Evolutionary conservation across 2,797 vertebrate genomes (phyloP), one percentile per base, ranked within the genome.

Genomic region (Lepilemur ruficaudatus): DNA sequence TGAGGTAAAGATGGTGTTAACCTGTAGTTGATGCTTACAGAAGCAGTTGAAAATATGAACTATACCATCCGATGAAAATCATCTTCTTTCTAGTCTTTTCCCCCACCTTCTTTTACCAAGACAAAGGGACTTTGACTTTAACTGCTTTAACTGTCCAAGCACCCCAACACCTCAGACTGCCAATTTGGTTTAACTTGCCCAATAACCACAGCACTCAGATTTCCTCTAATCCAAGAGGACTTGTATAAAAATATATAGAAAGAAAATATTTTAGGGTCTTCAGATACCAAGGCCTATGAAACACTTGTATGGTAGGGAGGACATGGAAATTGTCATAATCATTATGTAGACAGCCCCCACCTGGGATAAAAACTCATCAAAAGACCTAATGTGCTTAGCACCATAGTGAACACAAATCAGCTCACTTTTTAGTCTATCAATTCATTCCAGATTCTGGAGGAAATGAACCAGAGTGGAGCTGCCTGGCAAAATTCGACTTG

Each of bases 41-140:
- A 90, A 90, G 65, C 82, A 61, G 91, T 11, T 79, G 20, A 82
- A 85, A 32, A 15, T 91, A 46, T 63, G 67, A 94, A 89, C 81
- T 41, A 65, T 18, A 79, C 43, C 46, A 63, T 75, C 43, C 83
- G 35, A 89, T 17, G 30, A 80, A 88, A 61, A 18, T 30, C 76
- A 78, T 73, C 41, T 91, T 87, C n/a, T 70, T 83, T 46, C 65
- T 57, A 65, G 32, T 10, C 46, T 32, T 28, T 78, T 78, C 23
- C 30, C 22, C 22, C 7, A 1, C 7, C 25, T 78, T 78, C 43
- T 75, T 63, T 81, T 50, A 46, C 28, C n/a, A 81, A 83, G 38
- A 81, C 23, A 46, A 59, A 46, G 52, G 25, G 17, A 48, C 5
- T 13, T 69, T 15, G 28, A 63, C 32, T 85, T 63, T 43, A 79